A percentile compares a stretch with the other conserved stretches of the same genome.
Conservation (phyloP, 2,888 invertebrate species). For the Epistrophella euchroma region DNA sequence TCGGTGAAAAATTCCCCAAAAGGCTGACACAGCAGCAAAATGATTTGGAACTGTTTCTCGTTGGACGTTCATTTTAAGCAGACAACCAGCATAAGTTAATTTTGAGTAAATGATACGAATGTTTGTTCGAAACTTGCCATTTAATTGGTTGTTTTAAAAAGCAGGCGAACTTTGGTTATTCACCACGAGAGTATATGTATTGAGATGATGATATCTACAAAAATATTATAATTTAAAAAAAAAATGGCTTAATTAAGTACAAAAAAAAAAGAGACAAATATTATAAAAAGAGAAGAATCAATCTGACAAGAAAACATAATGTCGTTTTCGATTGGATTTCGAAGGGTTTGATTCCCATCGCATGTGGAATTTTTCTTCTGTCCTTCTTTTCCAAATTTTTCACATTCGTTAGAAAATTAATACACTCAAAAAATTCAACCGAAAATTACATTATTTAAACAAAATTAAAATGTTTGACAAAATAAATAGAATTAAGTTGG, state of each 20-base stretch:
- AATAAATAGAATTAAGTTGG: constrained; percentile 49
- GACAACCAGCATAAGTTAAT: background rate
- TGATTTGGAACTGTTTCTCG: constrained; percentile 14
- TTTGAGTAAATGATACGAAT: background rate
- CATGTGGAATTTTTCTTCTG: too few species aligned
- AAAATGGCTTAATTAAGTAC: constrained; percentile 66
- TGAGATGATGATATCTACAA: constrained; percentile 28
- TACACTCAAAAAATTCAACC: too few species aligned
- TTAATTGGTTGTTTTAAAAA: background rate
- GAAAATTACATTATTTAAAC: constrained; percentile 9
- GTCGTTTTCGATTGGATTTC: too few species aligned
- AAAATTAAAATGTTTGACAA: constrained; percentile 4
- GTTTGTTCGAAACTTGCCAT: background rate
- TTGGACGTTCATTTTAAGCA: constrained; percentile 17
- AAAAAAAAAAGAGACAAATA: constrained; percentile 39
- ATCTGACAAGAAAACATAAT: background rate
- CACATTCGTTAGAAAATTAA: too few species aligned
- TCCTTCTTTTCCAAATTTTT: too few species aligned
- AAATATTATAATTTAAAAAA: background rate
- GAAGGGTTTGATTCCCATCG: too few species aligned
- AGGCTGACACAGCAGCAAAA: constrained; percentile 13
- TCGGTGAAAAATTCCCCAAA: constrained; percentile 17
- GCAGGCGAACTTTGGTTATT: constrained; percentile 12
- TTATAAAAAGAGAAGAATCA: constrained; percentile 1
- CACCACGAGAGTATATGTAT: constrained; percentile 50